Percentiles rank a stretch among this genome's conserved stretches.
phyloP scores from a whole-genome alignment of 2,888 invertebrate species.

The Lasioglossum leucozonium region DNA sequence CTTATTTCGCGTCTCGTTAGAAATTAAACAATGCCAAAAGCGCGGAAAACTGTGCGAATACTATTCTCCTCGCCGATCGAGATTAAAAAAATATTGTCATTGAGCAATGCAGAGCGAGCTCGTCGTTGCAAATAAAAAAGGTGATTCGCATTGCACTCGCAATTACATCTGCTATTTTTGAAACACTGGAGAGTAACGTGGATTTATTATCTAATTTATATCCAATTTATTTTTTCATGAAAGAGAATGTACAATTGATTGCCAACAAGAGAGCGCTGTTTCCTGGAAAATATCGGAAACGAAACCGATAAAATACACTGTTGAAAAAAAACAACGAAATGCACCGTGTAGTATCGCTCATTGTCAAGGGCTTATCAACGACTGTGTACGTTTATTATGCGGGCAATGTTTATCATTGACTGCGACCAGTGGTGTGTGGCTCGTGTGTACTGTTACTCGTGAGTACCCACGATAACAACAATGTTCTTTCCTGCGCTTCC shows the following conservation, averaged over 20 bases:
- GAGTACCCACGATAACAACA: conserved; percentile 4
- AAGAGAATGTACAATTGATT: neutral
- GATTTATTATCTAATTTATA: too few species aligned
- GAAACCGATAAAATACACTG: conserved; percentile 6
- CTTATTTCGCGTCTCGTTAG: neutral
- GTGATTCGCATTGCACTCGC: neutral
- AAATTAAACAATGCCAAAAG: neutral
- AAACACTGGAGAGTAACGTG: too few species aligned
- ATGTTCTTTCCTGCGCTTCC: neutral
- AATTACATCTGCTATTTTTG: neutral
- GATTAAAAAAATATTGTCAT: neutral
- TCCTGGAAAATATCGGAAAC: conserved; percentile 10
- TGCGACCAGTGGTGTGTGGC: conserved; percentile 67
- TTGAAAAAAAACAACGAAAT: conserved; percentile 8
- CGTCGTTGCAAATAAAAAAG: neutral
- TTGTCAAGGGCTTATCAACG: conserved; percentile 51
- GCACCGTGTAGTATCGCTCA: conserved; percentile 20
- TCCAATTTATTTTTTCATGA: neutral
- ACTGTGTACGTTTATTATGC: conserved; percentile 37
- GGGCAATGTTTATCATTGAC: conserved; percentile 74
- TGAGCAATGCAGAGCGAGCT: neutral
- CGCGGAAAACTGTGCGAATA: neutral
- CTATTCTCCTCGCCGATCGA: neutral
- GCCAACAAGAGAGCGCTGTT: neutral
- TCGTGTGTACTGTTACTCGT: neutral